Base-by-base conservation (phyloP, 2,888 invertebrate species). In the Lepetodrilus schrolli region DNA sequence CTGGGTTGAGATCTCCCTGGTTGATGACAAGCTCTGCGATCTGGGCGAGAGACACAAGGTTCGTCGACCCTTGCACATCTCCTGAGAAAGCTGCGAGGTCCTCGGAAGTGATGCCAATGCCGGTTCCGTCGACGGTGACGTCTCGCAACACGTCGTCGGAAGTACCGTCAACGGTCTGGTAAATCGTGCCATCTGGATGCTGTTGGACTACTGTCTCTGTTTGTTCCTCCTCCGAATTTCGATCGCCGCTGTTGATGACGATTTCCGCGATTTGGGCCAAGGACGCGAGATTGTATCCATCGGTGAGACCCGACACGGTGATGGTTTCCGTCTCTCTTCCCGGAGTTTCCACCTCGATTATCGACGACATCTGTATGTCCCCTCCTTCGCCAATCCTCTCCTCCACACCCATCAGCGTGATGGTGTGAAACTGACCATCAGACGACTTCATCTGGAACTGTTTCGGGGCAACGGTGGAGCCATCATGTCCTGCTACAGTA, bases 11-110 rank as follows among this genome's bases (percentile, higher is more conserved):
- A 58, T 17, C 58, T 30, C 58, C 58, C 34, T 58, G 58, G 58
- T 58, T 58, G 23, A 58, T 58, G 13, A 58, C 58, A 7, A 58
- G 17, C 21, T 58, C 58, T n/a, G 58, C 58, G 17, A 58, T 58
- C 30, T 58, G 58, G 0, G 58, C 58, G 17, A 58, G 58, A 2
- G 58, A 58, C 30, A 58, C 58, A 10, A 58, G 30, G 30, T 58
- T 58, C 30, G 26, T 26, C 2, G 58, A 58, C 17, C 58, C 58
- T 4, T 58, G 58, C 7, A 17, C n/a, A 13, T 43, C n/a, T 17
- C 17, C 43, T n/a, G n/a, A n/a, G 17, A 43, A 2, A 5, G 34
- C 1, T 2, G 17, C 58, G 34, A 34, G 51, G 51, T 51, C 26
- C 5, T 23, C 13, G 13, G 38, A 37, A 10, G 38, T 37, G 8